Evolutionary conservation across 1,140 invertebrate genomes (phyloP), one percentile per base, ranked within the genome.

Genomic region (Trypoxylus dichotomus): DNA sequence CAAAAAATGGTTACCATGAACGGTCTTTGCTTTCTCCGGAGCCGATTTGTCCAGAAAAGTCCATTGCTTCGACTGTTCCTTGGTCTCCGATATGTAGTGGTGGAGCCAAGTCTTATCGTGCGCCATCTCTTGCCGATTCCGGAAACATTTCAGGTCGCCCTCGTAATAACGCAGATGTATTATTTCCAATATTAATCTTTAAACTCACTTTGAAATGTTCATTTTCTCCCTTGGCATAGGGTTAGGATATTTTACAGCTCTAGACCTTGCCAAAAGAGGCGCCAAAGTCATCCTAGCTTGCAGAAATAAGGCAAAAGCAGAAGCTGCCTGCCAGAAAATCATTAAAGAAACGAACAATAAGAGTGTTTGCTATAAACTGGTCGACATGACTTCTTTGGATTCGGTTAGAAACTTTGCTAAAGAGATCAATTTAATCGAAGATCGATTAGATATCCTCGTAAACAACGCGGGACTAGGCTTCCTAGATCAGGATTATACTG

Each of bases 391-490:
- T 54, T 91, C 89, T 0, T 87, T 92, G 54, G 84, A 88, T 15
- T 92, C 91, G 0, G 88, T 93, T 15, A 84, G 90, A 27, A 84
- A 87, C 11, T 92, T 92, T 80, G 90, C 89, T 5, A 86, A 87
- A 75, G 89, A 92, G 77, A 87, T 93, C 73, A 89, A 89, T 77
- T 88, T 86, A 71, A 91, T 88, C 11, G 93, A 94, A 85, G 79
- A 86, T 1, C 88, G 88, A 79, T 81, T 97, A 1, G 92, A 97
- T 84, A 92, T 96, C 6, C 85, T 97, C 1, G 90, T 97, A 47
- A 94, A 96, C 83, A 97, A 96, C 86, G 95, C 95, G 0, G 94
- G 92, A 1, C 11, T 75, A 76, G 79, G 24, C 43, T 87, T 91
- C 76, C 88, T 88, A 0, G 29, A 74, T 41, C 41, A 41, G 1